These are phyloP conservation scores for Parasteatoda lunata DNA, from an alignment of 2,888 invertebrate species.

Conservation along the genomic window DNA sequence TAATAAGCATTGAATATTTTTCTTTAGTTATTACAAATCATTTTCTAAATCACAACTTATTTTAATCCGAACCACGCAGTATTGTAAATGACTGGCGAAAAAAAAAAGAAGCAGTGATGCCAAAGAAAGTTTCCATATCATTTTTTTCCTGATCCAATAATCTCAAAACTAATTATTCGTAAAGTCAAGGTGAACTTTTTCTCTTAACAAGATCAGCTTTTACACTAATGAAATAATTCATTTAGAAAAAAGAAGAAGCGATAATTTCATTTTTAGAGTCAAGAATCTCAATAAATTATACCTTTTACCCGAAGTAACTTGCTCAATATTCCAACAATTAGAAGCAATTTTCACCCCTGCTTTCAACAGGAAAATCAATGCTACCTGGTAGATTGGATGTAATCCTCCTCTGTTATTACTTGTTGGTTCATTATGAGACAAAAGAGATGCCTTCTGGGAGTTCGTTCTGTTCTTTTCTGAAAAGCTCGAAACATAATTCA, in stretches of 20 bases:
- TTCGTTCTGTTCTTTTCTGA: not conserved
- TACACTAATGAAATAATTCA: no score
- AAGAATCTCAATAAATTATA: constrained; percentile 19
- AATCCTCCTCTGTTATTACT: constrained; percentile 34
- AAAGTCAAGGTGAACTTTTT: no score
- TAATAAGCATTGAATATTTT: no score
- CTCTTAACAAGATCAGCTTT: no score
- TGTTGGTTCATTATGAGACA: constrained; percentile 33
- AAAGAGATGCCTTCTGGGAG: constrained; percentile 15
- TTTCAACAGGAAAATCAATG: constrained; percentile 19
- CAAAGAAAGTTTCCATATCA: no score
- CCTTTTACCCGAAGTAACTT: not conserved
- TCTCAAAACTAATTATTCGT: no score
- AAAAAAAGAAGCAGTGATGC: no score
- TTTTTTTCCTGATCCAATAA: no score
- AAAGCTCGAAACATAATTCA: constrained; percentile 27
- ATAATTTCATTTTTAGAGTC: constrained; percentile 30
- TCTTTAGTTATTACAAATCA: no score
- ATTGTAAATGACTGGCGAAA: no score
- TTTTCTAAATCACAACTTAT: no score
- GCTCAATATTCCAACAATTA: constrained; percentile 21
- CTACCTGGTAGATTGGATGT: constrained; percentile 18
- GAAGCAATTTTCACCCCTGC: not conserved
- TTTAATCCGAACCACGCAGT: no score
- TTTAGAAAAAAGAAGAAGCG: not conserved